phyloP scores from a whole-genome alignment of 2,888 invertebrate species.

The Pasiphila rectangulata region DNA sequence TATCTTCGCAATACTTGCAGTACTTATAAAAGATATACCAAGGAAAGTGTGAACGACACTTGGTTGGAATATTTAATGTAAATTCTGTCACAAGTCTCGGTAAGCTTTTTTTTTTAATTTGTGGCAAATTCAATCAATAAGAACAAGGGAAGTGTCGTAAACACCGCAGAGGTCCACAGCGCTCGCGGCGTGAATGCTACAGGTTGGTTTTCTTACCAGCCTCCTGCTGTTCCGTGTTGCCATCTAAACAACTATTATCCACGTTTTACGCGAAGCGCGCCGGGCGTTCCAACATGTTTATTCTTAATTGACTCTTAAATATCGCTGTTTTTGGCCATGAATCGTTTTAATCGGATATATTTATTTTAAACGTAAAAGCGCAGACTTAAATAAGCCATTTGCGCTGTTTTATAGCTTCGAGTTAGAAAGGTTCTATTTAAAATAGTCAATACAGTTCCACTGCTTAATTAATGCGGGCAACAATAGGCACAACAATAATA shows the following conservation, averaged over 20 bases:
- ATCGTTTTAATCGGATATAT: constrained; percentile 69
- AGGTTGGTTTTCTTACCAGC: constrained; percentile 53
- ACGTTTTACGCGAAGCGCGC: constrained; percentile 65
- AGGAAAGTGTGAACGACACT: not conserved
- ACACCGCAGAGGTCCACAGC: constrained; percentile 47
- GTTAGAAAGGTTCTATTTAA: constrained; percentile 27
- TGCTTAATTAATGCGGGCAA: constrained; percentile 64
- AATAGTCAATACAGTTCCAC: constrained; percentile 51
- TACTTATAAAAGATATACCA: no score
- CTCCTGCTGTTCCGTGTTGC: constrained; percentile 70
- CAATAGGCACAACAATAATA: constrained; percentile 69
- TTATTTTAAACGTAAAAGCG: constrained; percentile 58
- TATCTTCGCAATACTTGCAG: no score
- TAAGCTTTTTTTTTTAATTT: constrained; percentile 63
- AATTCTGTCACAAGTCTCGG: no score
- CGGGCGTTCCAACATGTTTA: constrained; percentile 64
- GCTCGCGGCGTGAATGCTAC: constrained; percentile 54
- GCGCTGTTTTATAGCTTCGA: constrained; percentile 39
- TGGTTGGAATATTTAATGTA: no score
- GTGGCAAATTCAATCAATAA: constrained; percentile 62
- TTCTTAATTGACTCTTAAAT: constrained; percentile 74
- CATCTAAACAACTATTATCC: constrained; percentile 68
- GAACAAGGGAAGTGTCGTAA: constrained; percentile 61
- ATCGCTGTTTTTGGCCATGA: constrained; percentile 69
- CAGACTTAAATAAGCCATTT: constrained; percentile 52